A percentile compares a stretch with the other conserved stretches of the same genome.
Conservation (phyloP, 2,113 vertebrate species). For the Anoplopoma fimbria region DNA sequence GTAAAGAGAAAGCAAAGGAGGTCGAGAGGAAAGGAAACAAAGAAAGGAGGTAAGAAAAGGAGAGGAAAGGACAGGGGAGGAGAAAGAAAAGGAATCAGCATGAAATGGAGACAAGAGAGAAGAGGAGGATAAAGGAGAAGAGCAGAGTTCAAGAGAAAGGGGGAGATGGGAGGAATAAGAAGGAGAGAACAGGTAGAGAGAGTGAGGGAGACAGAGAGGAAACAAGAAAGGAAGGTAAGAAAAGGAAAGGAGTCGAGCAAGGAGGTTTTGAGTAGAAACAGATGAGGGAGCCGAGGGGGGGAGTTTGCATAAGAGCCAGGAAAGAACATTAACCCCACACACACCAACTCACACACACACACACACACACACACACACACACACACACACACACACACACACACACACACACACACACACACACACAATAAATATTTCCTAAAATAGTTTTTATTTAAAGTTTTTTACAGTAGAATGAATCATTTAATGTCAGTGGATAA, state of each 20-base stretch:
- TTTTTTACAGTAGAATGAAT: neutral
- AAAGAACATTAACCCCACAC: conserved; percentile 81
- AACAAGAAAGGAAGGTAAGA: neutral
- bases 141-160: neutral
- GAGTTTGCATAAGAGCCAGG: conserved; percentile 91
- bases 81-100: neutral
- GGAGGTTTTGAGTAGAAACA: conserved; percentile 90
- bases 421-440: neutral
- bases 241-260: conserved; percentile 27
- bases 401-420: conserved; percentile 42
- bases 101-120: neutral
- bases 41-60: no score
- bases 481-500: neutral
- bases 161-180: no score
- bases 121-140: no score
- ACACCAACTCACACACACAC: neutral
- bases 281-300: conserved; percentile 78
- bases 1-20: neutral
- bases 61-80: neutral
- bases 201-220: neutral
- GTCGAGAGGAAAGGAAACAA: no score
- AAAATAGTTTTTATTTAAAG: no score
- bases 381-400: neutral
- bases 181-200: neutral
- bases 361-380: neutral